phyloP scores from a whole-genome alignment of 2,797 vertebrate species.

The Syngnathus rostellatus region DNA sequence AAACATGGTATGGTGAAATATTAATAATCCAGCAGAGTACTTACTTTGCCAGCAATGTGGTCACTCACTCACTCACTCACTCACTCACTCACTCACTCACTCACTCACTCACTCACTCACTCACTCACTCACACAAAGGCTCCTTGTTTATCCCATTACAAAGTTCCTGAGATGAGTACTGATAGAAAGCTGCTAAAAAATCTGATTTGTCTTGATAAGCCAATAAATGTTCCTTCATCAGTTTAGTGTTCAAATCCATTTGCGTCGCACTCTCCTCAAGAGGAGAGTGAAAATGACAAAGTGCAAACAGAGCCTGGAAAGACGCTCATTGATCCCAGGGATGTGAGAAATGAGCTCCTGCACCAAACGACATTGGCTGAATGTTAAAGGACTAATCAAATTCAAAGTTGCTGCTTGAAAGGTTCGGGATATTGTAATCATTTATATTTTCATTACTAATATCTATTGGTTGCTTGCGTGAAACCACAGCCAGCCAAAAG shows the following conservation, averaged over 20 bases:
- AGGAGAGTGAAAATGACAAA: slow-evolving; percentile 29
- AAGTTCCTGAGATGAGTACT: slow-evolving; percentile 15
- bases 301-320: slow-evolving; percentile 18
- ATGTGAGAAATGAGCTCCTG: slow-evolving; percentile 32
- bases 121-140: slow-evolving; percentile 6
- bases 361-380: slow-evolving; percentile 22
- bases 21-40: neutral
- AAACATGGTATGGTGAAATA: neutral
- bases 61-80: no score
- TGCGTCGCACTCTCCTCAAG: slow-evolving; percentile 41
- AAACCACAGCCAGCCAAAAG: neutral
- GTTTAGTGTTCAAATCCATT: slow-evolving; percentile 60
- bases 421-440: slow-evolving; percentile 10
- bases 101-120: neutral
- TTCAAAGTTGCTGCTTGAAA: slow-evolving; percentile 11
- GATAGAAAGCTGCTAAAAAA: slow-evolving; percentile 47
- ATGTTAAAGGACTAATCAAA: slow-evolving; percentile 27
- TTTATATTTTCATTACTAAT: slow-evolving; percentile 9
- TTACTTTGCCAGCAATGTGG: neutral
- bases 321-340: slow-evolving; percentile 29
- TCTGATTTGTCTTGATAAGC: slow-evolving; percentile 52
- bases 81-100: no score
- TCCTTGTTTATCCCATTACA: slow-evolving; percentile 49
- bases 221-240: slow-evolving; percentile 57
- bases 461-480: neutral